Base-by-base conservation (phyloP, 2,113 vertebrate species). In the Pungitius pungitius region DNA sequence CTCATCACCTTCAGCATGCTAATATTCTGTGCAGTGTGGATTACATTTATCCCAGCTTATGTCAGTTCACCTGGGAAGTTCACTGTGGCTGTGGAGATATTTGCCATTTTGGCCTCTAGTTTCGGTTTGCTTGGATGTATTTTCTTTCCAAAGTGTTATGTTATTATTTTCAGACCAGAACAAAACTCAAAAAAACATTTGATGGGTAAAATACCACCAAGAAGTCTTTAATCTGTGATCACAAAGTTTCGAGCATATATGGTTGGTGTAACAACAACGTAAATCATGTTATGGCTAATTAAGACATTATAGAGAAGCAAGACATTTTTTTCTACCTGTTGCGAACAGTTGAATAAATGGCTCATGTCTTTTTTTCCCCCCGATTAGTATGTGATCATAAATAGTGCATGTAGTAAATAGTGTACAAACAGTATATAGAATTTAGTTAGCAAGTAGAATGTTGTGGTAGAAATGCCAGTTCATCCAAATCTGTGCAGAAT, bases 21-120 rank as follows among this genome's bases (percentile, higher is more conserved):
- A 42, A 92, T 90, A 74, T 92, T 91, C 81, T 91, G 90, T 77
- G 87, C 86, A 7, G 89, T 91, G 10, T 90, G 90, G 90, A 88
- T 89, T 69, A 66, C 85, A 0, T 91, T 89, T 15, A 89, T 91
- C 39, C 89, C 90, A 11, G 90, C 87, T 0, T 91, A 90, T 71
- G 83, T 91, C 62, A 90, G 90, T 69, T 89, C 87, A 22, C 90
- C 90, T 47, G 89, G 90, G 9, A 91, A 91, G 74, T 88, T 87
- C 42, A 89, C 87, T 24, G 90, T 90, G 1, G 89, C 90, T 57
- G 90, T 91, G 20, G 90, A 91, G 60, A 91, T 90, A 73, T 91
- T 91, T 86, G 89, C 88, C 1, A 90, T 90, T 20, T 43, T 90
- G 43, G 84, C 89, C 1, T 92, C 89, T 3, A 90, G 82, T 73